Base-by-base conservation (phyloP, 2,113 vertebrate genomes). In the Vidua macroura region DNA sequence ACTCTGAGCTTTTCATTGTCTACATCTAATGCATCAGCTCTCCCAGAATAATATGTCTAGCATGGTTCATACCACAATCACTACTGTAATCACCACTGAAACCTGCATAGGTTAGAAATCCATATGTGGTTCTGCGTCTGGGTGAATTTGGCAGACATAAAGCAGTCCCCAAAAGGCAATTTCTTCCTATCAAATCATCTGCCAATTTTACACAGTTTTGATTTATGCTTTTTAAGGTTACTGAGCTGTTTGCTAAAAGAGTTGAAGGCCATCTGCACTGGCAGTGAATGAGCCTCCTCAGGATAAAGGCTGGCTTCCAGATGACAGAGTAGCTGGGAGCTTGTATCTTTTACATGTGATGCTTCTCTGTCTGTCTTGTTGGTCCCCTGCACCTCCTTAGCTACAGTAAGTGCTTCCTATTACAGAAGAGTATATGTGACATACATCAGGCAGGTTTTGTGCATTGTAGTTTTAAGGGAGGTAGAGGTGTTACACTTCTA, bases 191-290 rank as follows among this genome's bases (percentile, higher is more conserved):
- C 63, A 85, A 84, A 82, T 69, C 43, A 76, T 58, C 80, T 95
- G 80, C 92, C 83, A 88, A 49, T 90, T 95, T 82, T 90, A 78
- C 58, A 83, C 70, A 68, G 69, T 44, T 91, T 84, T 72, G 82
- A 95, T 92, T 96, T 78, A 95, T 86, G 52, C 28, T 68, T 90
- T 93, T 93, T 74, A 91, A 91, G 66, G 93, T 95, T 95, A 53
- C 76, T 64, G 75, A 67, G 67, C 59, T 86, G 64, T 90, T 91
- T 84, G 56, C 76, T 90, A 80, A 63, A 66, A 70, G 52, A 83
- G 53, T 56, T 92, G 95, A 88, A 93, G 92, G 86, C 86, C 64
- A 48, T 92, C 62, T 68, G 74, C 33, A 35, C 35, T 83, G 85
- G 43, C 0, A 0, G 69, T 83, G 81, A 67, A 35, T 48, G 60